phyloP scores from a whole-genome alignment of 2,888 invertebrate species.

The Callyntrura guangdongensis region DNA sequence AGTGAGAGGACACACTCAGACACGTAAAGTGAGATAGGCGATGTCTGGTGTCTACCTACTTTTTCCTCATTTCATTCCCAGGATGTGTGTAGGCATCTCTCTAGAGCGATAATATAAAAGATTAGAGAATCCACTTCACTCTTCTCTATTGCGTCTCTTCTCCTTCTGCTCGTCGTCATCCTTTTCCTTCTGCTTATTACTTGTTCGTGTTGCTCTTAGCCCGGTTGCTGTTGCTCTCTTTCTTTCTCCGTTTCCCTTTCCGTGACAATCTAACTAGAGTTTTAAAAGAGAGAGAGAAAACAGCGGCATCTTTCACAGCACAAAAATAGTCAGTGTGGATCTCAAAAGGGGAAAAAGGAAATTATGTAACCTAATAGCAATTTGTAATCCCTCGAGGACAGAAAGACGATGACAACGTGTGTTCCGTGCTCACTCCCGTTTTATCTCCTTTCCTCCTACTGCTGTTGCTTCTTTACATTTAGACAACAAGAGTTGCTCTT shows the following conservation, averaged over 20 bases:
- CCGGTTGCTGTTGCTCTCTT: background rate
- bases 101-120: conserved; percentile 20
- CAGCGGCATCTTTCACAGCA: background rate
- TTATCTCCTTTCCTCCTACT: background rate
- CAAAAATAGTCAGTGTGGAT: background rate
- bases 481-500: background rate
- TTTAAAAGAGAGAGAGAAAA: too few species aligned
- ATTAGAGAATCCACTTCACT: conserved; percentile 45
- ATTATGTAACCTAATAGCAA: conserved; percentile 76
- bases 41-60: background rate
- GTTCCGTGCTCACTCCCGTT: conserved; percentile 34
- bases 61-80: conserved; percentile 6
- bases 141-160: too few species aligned
- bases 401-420: conserved; percentile 63
- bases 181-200: background rate
- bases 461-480: background rate
- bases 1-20: too few species aligned
- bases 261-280: too few species aligned
- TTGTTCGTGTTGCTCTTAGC: conserved; percentile 6
- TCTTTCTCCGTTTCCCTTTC: too few species aligned
- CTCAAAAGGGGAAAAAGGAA: conserved; percentile 50
- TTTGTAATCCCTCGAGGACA: conserved; percentile 70
- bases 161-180: too few species aligned
- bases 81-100: background rate
- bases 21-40: background rate